Conservation (phyloP, 2,888 invertebrate genomes). For the Lasioglossum morio region DNA sequence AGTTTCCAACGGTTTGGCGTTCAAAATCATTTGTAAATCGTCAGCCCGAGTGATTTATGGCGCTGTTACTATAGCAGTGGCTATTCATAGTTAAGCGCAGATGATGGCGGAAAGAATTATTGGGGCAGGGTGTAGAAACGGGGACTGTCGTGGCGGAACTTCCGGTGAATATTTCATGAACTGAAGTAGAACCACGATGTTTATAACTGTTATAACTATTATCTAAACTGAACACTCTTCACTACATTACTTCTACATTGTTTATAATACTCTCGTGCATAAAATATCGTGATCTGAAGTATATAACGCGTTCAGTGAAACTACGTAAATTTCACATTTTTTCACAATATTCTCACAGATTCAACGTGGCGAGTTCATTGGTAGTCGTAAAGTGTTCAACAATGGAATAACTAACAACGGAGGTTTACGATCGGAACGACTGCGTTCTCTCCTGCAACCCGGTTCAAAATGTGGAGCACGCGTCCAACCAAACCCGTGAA, state of each 20-base stretch:
- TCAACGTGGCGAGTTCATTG: neutral
- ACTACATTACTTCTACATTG: neutral
- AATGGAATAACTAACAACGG: neutral
- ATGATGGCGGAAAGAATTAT: neutral
- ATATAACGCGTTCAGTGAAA: neutral
- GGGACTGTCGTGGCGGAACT: neutral
- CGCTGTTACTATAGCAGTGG: neutral
- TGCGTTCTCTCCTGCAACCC: neutral
- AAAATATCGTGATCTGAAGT: neutral
- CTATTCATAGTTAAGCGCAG: neutral
- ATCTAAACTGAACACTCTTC: neutral
- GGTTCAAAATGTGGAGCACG: neutral
- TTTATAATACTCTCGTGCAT: neutral
- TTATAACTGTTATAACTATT: neutral
- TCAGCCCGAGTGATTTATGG: neutral
- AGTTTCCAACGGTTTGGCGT: neutral
- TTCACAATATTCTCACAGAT: neutral
- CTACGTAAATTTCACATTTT: neutral
- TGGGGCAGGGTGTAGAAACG: neutral
- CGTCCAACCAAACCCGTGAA: neutral
- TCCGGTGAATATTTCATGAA: neutral
- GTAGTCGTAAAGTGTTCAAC: neutral
- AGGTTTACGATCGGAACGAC: neutral
- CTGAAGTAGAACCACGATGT: neutral
- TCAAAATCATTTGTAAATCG: neutral